A percentile compares a stretch with the other conserved stretches of the same genome.
Evolutionary conservation across 2,797 vertebrate species (phyloP).

Genomic region (Intellagama lesueurii): DNA sequence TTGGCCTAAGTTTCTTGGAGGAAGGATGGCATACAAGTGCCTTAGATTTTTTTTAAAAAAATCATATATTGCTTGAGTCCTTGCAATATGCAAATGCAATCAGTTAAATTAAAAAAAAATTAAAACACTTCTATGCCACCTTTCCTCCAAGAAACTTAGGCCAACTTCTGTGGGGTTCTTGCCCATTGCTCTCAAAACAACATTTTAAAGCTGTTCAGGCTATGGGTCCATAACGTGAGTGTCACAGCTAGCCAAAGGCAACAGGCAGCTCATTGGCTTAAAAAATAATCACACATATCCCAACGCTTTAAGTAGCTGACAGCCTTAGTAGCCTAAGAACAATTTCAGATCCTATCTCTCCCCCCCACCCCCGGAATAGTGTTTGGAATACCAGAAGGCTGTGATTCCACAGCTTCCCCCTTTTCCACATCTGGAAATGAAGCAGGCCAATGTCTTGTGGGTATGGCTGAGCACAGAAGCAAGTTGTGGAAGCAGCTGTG

Average conservation of each 20-base stretch:
- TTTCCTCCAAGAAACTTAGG: not conserved
- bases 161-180: not conserved
- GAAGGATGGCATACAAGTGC: not conserved
- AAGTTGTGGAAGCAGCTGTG: too few relatives aligned
- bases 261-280: slow-evolving; percentile 6
- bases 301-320: not conserved
- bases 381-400: not conserved
- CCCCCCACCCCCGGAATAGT: not conserved
- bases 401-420: not conserved
- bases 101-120: not conserved
- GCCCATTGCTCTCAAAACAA: not conserved
- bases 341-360: not conserved
- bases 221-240: not conserved
- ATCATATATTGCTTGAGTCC: not conserved
- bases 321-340: not conserved
- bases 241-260: not conserved
- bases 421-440: not conserved
- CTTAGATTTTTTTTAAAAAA: not conserved
- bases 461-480: too few relatives aligned
- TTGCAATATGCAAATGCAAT: slow-evolving; percentile 16
- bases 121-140: not conserved
- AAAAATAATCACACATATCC: not conserved
- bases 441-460: too few relatives aligned
- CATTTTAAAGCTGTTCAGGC: not conserved
- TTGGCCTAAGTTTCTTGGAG: not conserved